phyloP scores from a whole-genome alignment of 2,797 vertebrate genomes.

The Bradypodion pumilum region DNA sequence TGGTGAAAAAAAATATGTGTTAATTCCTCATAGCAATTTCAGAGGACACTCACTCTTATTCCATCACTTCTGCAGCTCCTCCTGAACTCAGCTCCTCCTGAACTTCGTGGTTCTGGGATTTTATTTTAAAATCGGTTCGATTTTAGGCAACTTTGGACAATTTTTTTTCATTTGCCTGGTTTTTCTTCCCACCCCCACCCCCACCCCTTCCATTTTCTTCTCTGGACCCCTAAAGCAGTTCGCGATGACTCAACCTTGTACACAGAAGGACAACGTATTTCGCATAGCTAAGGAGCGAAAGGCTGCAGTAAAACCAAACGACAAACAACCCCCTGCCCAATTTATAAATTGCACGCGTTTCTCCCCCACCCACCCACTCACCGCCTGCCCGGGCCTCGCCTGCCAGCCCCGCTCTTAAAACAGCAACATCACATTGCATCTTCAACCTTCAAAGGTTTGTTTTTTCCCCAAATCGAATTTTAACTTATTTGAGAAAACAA shows the following conservation, averaged over 20 bases:
- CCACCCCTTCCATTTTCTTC: not conserved
- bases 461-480: not conserved
- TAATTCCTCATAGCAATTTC: not conserved
- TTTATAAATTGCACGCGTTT: conserved; percentile 22
- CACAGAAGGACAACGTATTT: not conserved
- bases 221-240: not conserved
- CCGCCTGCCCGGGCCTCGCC: too few relatives aligned
- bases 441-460: too few relatives aligned
- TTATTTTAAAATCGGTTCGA: conserved; percentile 14
- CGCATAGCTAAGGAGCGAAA: not conserved
- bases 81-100: not conserved
- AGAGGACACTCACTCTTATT: too few relatives aligned
- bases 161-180: not conserved
- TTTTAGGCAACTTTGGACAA: not conserved
- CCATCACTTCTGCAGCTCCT: not conserved
- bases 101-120: not conserved
- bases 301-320: not conserved
- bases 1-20: not conserved
- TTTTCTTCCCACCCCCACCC: not conserved
- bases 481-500: not conserved
- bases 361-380: not conserved
- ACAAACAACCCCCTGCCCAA: not conserved
- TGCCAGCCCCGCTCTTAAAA: not conserved
- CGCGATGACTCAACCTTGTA: not conserved
- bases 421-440: not conserved